Evolutionary conservation across 2,113 vertebrate species (phyloP).

Genomic region (Amphiprion ocellaris): DNA sequence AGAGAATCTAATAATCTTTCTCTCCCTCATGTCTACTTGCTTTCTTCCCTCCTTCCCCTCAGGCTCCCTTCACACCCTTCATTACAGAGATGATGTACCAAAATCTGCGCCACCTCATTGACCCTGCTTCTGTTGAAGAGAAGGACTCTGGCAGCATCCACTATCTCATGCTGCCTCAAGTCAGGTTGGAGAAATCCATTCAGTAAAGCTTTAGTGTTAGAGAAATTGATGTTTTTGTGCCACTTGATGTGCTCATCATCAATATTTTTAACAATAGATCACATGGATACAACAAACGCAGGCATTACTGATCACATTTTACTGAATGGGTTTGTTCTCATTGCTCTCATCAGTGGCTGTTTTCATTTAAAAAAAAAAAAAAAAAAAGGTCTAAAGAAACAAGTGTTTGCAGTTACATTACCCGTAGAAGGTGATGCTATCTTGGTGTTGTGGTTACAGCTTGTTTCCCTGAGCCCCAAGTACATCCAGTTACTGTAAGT

Average conservation of each 20-base stretch:
- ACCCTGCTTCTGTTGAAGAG: constrained; percentile 89
- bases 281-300: background rate
- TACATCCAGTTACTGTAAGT: background rate
- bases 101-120: constrained; percentile 92
- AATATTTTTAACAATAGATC: constrained; percentile 1
- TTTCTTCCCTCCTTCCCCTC: constrained; percentile 30
- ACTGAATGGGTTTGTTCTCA: background rate
- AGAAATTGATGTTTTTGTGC: background rate
- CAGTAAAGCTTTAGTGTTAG: constrained; percentile 3
- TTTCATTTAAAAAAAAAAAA: too few species aligned
- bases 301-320: background rate
- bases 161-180: constrained; percentile 96
- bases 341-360: background rate
- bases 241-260: background rate
- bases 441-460: background rate
- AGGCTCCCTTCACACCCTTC: constrained; percentile 99
- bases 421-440: background rate
- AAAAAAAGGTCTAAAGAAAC: background rate
- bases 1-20: constrained; percentile 36
- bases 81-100: constrained; percentile 99
- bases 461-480: background rate
- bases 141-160: constrained; percentile 95
- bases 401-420: background rate
- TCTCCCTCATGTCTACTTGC: constrained; percentile 19
- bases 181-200: constrained; percentile 84